These are phyloP conservation scores for Drosophila pegasa DNA, from an alignment of 2,888 invertebrate species.

Conservation along the genomic window DNA sequence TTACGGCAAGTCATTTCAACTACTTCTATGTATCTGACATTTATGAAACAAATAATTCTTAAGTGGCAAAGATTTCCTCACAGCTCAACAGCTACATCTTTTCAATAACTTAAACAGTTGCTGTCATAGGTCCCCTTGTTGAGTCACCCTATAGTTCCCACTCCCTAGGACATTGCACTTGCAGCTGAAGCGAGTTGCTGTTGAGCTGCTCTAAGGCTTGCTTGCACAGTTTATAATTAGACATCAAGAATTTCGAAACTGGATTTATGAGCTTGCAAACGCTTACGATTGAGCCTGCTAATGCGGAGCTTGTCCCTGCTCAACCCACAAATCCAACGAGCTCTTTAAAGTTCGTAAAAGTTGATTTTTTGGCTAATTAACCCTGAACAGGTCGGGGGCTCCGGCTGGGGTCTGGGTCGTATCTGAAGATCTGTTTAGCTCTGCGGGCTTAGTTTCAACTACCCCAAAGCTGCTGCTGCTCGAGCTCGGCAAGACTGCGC, in stretches of 20 bases:
- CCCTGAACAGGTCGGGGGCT: constrained; percentile 8
- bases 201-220: too few species aligned
- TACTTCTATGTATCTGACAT: too few species aligned
- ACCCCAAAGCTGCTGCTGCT: neutral
- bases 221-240: neutral
- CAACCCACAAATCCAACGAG: neutral
- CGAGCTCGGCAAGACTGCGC: neutral
- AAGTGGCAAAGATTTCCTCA: neutral
- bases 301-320: neutral
- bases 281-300: neutral
- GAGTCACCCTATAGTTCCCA: neutral
- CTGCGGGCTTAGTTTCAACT: constrained; percentile 23
- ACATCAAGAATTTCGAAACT: neutral
- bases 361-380: constrained; percentile 23
- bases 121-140: neutral
- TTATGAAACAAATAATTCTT: neutral
- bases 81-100: rapidly evolving
- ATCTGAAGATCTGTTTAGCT: constrained; percentile 16
- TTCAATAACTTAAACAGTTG: neutral
- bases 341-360: constrained; percentile 1
- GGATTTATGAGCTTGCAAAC: neutral
- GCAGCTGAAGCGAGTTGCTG: neutral
- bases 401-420: constrained; percentile 1
- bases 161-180: neutral
- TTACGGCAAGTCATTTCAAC: too few species aligned